A percentile compares a stretch with the other conserved stretches of the same genome.
These are phyloP conservation scores for Helicorthomorpha holstii DNA, from an alignment of 1,140 invertebrate genomes.

Conservation along the genomic window DNA sequence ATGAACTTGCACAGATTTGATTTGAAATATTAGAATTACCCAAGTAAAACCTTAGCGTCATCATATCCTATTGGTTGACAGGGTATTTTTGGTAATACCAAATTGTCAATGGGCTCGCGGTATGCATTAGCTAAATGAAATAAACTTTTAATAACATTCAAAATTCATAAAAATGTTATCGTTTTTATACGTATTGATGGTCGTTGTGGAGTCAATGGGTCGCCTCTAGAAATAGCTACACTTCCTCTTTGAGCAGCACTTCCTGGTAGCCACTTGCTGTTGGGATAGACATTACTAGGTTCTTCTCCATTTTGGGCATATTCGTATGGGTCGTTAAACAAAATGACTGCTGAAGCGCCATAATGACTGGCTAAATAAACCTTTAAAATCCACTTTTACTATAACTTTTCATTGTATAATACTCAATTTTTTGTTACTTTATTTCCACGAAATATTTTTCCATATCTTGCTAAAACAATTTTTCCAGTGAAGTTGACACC, in stretches of 20 bases:
- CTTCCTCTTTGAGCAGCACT: slow-evolving; percentile 5
- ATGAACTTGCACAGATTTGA: not conserved
- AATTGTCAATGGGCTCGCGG: slow-evolving; percentile 11
- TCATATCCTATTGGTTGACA: slow-evolving; percentile 16
- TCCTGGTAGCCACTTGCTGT: slow-evolving; percentile 7
- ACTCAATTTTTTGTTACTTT: slow-evolving; percentile 18
- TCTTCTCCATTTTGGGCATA: not conserved
- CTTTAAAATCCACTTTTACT: not conserved
- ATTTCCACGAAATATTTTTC: slow-evolving; percentile 31
- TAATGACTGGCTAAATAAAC: slow-evolving; percentile 6
- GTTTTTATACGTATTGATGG: slow-evolving; percentile 12
- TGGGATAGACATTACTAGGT: slow-evolving; percentile 4
- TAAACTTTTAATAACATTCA: not conserved
- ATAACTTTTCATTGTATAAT: not conserved
- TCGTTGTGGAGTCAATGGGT: slow-evolving; percentile 10
- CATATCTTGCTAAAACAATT: slow-evolving; percentile 32
- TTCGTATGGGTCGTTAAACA: slow-evolving; percentile 9
- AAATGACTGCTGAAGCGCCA: slow-evolving; percentile 10
- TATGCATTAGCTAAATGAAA: slow-evolving; percentile 9
- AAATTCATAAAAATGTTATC: not conserved
- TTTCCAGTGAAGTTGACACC: slow-evolving; percentile 22
- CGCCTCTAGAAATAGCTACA: slow-evolving; percentile 2
- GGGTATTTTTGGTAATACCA: slow-evolving; percentile 14
- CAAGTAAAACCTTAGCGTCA: slow-evolving; percentile 13
- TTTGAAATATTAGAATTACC: slow-evolving; percentile 1